Percentiles rank a stretch among this genome's conserved stretches.
Conservation (phyloP, 2,888 invertebrate genomes). For the Drosophila ochracea region DNA sequence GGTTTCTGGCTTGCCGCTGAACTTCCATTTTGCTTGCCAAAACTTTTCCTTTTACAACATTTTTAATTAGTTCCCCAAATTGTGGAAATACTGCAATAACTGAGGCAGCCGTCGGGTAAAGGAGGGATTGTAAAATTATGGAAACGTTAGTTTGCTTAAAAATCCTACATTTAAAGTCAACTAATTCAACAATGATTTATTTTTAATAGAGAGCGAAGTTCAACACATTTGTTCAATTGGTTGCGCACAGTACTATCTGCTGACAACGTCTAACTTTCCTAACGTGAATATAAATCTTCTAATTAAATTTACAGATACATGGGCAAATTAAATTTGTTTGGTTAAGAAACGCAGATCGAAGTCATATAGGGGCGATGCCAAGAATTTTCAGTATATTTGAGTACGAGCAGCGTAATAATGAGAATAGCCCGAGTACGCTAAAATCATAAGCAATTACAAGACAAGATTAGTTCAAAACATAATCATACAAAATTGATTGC, state of each 20-base stretch:
- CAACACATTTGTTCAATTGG: too few relatives aligned
- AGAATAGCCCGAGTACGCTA: neutral
- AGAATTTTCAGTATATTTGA: too few relatives aligned
- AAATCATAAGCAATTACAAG: neutral
- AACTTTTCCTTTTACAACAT: constrained; percentile 31
- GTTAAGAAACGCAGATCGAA: too few relatives aligned
- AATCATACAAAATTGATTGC: neutral
- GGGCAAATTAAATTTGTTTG: too few relatives aligned
- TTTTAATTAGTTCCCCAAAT: constrained; percentile 59
- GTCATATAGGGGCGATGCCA: too few relatives aligned
- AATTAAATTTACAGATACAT: too few relatives aligned
- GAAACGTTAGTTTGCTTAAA: neutral
- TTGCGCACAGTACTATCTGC: too few relatives aligned
- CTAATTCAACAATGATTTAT: neutral
- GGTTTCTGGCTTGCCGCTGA: constrained; percentile 3
- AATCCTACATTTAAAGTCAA: neutral
- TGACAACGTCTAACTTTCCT: too few relatives aligned
- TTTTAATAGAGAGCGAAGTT: neutral
- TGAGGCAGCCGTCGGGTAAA: neutral
- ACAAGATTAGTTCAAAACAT: neutral
- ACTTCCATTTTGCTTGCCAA: constrained; percentile 25
- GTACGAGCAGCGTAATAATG: neutral
- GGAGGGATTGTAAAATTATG: neutral
- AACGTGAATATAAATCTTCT: too few relatives aligned
- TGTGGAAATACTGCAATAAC: neutral